A percentile compares a stretch with the other conserved stretches of the same genome.
Conservation (phyloP, 2,888 invertebrate genomes). For the Platycnemis pennipes region DNA sequence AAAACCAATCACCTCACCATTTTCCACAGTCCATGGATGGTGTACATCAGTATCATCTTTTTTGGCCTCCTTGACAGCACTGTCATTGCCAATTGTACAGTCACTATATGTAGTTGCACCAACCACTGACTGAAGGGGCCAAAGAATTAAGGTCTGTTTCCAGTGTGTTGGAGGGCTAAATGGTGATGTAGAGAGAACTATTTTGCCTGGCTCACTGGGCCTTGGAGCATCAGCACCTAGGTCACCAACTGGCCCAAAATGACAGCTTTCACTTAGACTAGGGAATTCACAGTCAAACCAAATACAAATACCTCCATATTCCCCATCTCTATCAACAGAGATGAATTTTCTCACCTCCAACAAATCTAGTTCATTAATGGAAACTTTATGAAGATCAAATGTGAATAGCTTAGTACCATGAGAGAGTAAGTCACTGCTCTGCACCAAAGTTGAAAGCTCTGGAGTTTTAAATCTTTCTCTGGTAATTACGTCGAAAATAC, state of each 20-base stretch:
- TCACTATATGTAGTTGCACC: too few species aligned
- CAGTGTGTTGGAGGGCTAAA: slow-evolving; percentile 84
- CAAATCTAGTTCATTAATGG: slow-evolving; percentile 82
- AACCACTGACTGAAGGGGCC: slow-evolving; percentile 83
- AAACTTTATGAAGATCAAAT: slow-evolving; percentile 85
- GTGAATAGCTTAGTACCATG: slow-evolving; percentile 84
- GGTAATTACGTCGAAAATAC: slow-evolving; percentile 83
- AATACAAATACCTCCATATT: slow-evolving; percentile 83
- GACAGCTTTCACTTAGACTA: slow-evolving; percentile 76
- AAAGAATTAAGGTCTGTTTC: slow-evolving; percentile 88
- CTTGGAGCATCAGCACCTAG: not conserved
- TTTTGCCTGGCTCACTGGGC: slow-evolving; percentile 74
- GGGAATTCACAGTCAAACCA: slow-evolving; percentile 92
- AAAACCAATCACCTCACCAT: slow-evolving; percentile 76
- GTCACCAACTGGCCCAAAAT: slow-evolving; percentile 58
- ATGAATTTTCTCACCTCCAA: slow-evolving; percentile 84
- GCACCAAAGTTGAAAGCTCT: slow-evolving; percentile 82
- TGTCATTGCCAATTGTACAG: not conserved
- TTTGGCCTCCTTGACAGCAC: not conserved
- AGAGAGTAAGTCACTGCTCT: slow-evolving; percentile 83
- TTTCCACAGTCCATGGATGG: slow-evolving; percentile 72
- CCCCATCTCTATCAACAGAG: slow-evolving; percentile 82
- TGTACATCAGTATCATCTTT: not conserved
- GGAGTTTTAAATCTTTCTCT: slow-evolving; percentile 84
- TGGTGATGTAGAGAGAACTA: slow-evolving; percentile 83